Percentiles rank a stretch among this genome's conserved stretches.
phyloP scores from a whole-genome alignment of 35 echinoderm and acorn worm species.

The Lytechinus variegatus region DNA sequence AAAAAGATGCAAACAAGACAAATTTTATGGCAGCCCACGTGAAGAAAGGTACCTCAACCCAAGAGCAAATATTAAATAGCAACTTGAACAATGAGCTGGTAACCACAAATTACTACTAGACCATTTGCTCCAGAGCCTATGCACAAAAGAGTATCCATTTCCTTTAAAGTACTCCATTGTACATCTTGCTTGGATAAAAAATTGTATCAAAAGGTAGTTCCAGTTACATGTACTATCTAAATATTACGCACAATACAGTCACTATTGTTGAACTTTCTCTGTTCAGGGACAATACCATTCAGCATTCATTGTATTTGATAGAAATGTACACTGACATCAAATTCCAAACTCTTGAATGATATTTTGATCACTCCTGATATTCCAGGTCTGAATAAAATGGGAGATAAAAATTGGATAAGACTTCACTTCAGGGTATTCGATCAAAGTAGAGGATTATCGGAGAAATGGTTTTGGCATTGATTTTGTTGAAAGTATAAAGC shows the following conservation, averaged over 20 bases:
- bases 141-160: not conserved
- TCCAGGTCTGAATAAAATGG: not conserved
- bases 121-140: not conserved
- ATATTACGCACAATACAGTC: not conserved
- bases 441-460: not conserved
- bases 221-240: not conserved
- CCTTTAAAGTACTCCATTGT: not conserved
- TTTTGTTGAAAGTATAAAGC: not conserved
- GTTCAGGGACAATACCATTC: not conserved
- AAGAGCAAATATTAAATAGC: conserved; percentile 7
- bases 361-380: not conserved
- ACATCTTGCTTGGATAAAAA: not conserved
- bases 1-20: not conserved
- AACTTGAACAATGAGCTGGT: not conserved
- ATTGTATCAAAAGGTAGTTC: not conserved
- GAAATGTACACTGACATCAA: not conserved
- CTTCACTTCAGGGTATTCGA: not conserved
- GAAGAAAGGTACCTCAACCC: not conserved
- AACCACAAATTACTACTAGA: conserved; percentile 11
- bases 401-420: not conserved
- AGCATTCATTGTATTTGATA: not conserved
- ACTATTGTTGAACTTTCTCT: not conserved
- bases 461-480: not conserved
- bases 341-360: not conserved
- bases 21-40: not conserved